Evolutionary conservation across 35 echinoderm and acorn worm species (phyloP), one percentile per base, ranked within the genome.

Genomic region (Apostichopus californicus): DNA sequence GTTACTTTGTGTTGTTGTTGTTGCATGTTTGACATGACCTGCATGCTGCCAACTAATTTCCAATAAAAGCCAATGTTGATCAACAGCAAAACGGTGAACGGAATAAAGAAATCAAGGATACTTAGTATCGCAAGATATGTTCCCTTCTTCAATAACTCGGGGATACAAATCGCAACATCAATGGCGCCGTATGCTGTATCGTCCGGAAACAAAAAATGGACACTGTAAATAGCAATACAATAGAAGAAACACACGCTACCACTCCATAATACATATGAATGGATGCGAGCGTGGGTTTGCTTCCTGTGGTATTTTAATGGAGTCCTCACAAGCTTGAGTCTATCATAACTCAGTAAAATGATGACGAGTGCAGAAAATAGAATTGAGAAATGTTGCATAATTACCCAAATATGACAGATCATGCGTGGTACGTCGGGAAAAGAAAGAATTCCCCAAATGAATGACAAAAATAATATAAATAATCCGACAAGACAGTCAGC

Each of bases 291-390:
- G 9, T 22, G 9, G n/a, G 4, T 89, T 64, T 66, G 20, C 10
- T 18, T 73, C 1, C 61, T 72, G 13, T 89, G 86, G 86, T 89
- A 89, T 72, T 17, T 71, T 7, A 89, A 64, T 17, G 86, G 86
- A 89, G 25, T 55, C 1, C 34, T 66, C 5, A 89, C 86, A 18
- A 89, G 86, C 7, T 18, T 61, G 18, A 65, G 15, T 89, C 86
- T 60, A 46, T 89, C 86, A 68, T 65, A 68, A 57, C 86, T 89
- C 7, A 89, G 64, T 66, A 89, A 46, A 73, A 89, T 89, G 0
- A 89, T 89, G 15, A 89, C n/a, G 34, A 89, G 12, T n/a, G 60
- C 86, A 8, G 86, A 89, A 22, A 72, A 65, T 13, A 89, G 54
- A 18, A 73, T 72, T 0, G 86, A 60, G 86, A 72, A 89, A 54